Evolutionary conservation across 2,797 vertebrate genomes (phyloP).

Genomic region (Micropoecilia bifurca): DNA sequence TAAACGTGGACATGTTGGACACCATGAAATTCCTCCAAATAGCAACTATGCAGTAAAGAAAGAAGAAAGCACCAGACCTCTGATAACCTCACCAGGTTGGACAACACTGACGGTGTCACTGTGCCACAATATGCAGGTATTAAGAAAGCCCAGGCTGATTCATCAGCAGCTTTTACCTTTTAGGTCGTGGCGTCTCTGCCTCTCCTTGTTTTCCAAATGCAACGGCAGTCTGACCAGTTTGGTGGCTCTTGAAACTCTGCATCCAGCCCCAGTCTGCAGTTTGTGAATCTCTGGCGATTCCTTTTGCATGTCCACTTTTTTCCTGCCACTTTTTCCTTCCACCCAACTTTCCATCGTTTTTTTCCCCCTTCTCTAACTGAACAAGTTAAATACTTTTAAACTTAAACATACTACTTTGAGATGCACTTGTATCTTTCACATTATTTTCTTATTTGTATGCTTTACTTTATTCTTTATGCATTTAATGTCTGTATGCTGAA

Average conservation of each 20-base stretch:
- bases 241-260: no score
- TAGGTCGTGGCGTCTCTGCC: background rate
- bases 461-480: background rate
- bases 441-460: background rate
- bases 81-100: background rate
- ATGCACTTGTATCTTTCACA: background rate
- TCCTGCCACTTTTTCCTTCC: background rate
- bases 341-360: background rate
- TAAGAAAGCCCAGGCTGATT: background rate
- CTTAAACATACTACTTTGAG: background rate
- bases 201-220: background rate
- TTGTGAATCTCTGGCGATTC: background rate
- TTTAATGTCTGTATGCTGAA: background rate
- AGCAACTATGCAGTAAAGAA: background rate
- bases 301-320: background rate
- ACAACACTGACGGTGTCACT: background rate
- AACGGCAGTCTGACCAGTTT: background rate
- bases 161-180: background rate
- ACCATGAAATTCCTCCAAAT: background rate
- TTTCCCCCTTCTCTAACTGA: background rate
- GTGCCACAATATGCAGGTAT: background rate
- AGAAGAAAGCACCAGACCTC: background rate
- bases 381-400: background rate
- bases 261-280: background rate
- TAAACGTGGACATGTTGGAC: constrained; percentile 28